Base-by-base conservation (phyloP, 2,113 vertebrate species). In the Phalacrocorax pelagicus region DNA sequence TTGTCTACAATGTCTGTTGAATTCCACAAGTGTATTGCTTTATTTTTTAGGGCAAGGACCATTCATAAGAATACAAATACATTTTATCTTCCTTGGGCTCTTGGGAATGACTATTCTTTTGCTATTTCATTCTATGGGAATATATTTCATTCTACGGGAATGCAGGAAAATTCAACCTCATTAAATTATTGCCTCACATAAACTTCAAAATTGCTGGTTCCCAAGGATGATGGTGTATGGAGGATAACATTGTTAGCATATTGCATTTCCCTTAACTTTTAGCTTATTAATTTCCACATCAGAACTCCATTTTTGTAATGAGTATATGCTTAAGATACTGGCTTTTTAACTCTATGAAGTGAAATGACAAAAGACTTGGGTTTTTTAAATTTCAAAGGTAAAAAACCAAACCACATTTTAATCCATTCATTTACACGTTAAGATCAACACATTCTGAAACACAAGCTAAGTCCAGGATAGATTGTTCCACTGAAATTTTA, bases 371-470 rank as follows among this genome's bases (percentile, higher is more conserved):
- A 84, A 81, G 66, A 15, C 80, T 94, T 75, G 24, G 24, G 1
- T 27, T 46, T 73, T 70, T 85, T 72, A 81, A 44, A 92, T 92
- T 97, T 96, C 70, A 82, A 69, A 95, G 65, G 46, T 83, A 79
- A 95, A 66, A 88, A 23, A 69, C 87, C 62, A 82, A 94, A 96
- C 61, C 75, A 92, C 82, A 81, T 90, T 95, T 75, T 81, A 81
- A 94, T 67, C 88, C 38, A 63, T 93, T 94, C 82, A 94, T 84
- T 81, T 96, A 93, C 80, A 86, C 27, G 58, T 93, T 55, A 38
- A 94, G 65, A 95, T 75, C 78, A 90, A 90, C 78, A 92, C 36
- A 92, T 81, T 65, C 90, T 90, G 88, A 96, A 96, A 95, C 70
- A 20, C 7, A 47, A 95, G 86, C 57, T 94, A 97, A 97, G 78